Percentiles rank a stretch among this genome's conserved stretches.
phyloP scores from a whole-genome alignment of 2,113 vertebrate species.

The Plotosus lineatus region DNA sequence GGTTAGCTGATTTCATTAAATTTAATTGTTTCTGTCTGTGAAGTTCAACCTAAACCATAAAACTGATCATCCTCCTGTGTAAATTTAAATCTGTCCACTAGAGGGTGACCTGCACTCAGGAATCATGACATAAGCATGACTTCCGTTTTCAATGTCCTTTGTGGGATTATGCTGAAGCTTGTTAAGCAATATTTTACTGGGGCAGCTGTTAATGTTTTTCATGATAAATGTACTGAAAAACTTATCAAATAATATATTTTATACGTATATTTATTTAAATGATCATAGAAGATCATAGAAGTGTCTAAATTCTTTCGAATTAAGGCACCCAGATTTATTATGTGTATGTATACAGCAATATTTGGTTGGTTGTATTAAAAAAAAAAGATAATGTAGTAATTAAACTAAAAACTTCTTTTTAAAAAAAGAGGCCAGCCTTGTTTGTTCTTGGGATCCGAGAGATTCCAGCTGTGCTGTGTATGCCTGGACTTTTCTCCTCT shows the following conservation, averaged over 20 bases:
- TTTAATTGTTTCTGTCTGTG: slow-evolving; percentile 64
- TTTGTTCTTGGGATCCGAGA: slow-evolving; percentile 40
- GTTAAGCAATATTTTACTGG: background rate
- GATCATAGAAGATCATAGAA: background rate
- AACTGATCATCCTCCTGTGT: background rate
- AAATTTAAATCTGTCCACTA: slow-evolving; percentile 51
- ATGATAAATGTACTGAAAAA: background rate
- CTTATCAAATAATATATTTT: too few species aligned
- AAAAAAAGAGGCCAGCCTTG: slow-evolving; percentile 29
- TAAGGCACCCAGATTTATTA: background rate
- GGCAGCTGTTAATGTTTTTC: background rate
- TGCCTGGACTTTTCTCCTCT: slow-evolving; percentile 32
- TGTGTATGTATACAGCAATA: background rate
- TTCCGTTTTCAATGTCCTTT: background rate
- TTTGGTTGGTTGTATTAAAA: background rate
- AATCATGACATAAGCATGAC: slow-evolving; percentile 25
- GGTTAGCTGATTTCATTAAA: slow-evolving; percentile 59
- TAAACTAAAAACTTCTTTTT: slow-evolving; percentile 40
- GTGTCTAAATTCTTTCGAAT: background rate
- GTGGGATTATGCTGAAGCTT: background rate
- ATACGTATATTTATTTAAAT: too few species aligned
- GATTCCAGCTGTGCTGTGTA: slow-evolving; percentile 46
- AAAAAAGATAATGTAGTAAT: slow-evolving; percentile 23
- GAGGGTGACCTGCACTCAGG: slow-evolving; percentile 59
- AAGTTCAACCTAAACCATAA: slow-evolving; percentile 48